phyloP scores from a whole-genome alignment of 2,113 vertebrate species.

The Pseudopodoces humilis region DNA sequence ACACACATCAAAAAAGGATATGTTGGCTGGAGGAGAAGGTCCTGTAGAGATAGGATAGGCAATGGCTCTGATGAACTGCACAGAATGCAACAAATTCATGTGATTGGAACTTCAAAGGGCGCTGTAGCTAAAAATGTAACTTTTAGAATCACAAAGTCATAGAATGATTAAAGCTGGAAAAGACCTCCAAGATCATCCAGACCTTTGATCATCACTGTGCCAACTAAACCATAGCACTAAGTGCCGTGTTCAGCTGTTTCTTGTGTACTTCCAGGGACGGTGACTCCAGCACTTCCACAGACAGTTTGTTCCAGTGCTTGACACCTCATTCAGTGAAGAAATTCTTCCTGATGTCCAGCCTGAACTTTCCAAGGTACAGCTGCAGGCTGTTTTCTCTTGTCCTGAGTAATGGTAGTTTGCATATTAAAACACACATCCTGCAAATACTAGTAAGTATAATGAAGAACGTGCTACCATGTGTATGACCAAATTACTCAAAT shows the following conservation, averaged over 20 bases:
- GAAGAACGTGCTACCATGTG: not conserved
- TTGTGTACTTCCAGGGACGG: not conserved
- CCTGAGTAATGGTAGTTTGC: not conserved
- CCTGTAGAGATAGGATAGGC: not conserved
- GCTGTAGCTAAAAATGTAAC: not conserved
- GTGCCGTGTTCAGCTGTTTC: not conserved
- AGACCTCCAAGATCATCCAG: not conserved
- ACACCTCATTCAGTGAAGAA: not conserved
- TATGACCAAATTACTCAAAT: no score
- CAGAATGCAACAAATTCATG: not conserved
- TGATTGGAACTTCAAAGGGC: not conserved
- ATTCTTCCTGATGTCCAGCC: not conserved
- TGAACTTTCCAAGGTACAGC: not conserved
- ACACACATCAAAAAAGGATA: accelerated
- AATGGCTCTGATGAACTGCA: not conserved
- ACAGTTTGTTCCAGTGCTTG: not conserved
- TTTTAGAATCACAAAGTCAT: not conserved
- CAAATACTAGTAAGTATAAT: not conserved
- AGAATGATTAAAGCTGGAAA: not conserved
- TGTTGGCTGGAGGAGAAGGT: not conserved
- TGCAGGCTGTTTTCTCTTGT: not conserved
- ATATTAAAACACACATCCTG: not conserved
- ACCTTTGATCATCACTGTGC: not conserved
- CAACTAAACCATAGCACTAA: not conserved
- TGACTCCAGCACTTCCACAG: not conserved